phyloP scores from a whole-genome alignment of 1,140 invertebrate genomes.

The Panulirus ornatus region DNA sequence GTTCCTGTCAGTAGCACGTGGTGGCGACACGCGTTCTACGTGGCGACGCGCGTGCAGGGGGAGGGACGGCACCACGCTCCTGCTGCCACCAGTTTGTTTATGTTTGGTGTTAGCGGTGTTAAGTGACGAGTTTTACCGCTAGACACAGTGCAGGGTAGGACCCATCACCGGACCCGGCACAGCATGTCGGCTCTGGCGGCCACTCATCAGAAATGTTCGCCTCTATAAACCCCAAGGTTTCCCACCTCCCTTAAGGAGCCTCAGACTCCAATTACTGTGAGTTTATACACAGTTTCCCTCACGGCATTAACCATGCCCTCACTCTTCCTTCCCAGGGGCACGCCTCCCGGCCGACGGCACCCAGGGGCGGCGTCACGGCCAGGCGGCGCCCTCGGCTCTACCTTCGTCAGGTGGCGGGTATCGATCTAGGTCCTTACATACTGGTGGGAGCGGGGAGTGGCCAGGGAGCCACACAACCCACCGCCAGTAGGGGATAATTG shows the following conservation, averaged over 20 bases:
- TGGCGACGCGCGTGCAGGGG: constrained; percentile 54
- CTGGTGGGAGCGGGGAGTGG: constrained; percentile 3
- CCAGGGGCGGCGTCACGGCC: constrained; percentile 62
- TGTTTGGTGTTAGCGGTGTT: constrained; percentile 48
- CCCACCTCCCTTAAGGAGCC: background rate
- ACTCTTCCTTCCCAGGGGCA: background rate
- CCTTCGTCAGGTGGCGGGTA: constrained; percentile 70
- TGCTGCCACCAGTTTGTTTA: constrained; percentile 48
- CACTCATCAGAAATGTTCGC: too few species aligned
- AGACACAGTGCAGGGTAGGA: too few species aligned
- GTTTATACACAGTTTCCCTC: constrained; percentile 53
- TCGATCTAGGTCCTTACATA: constrained; percentile 45
- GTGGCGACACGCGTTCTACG: constrained; percentile 56
- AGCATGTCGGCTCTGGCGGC: too few species aligned
- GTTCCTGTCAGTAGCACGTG: constrained; percentile 57
- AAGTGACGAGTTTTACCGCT: background rate
- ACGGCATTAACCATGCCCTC: background rate
- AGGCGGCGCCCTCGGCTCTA: constrained; percentile 60
- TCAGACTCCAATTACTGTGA: constrained; percentile 45
- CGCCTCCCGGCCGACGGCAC: constrained; percentile 49
- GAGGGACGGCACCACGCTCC: background rate
- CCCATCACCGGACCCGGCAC: too few species aligned
- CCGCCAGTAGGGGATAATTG: background rate
- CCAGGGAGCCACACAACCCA: background rate
- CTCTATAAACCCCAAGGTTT: background rate